These are phyloP conservation scores for Sebastes variabilis DNA, from an alignment of 2,797 vertebrate species.

Conservation along the genomic window DNA sequence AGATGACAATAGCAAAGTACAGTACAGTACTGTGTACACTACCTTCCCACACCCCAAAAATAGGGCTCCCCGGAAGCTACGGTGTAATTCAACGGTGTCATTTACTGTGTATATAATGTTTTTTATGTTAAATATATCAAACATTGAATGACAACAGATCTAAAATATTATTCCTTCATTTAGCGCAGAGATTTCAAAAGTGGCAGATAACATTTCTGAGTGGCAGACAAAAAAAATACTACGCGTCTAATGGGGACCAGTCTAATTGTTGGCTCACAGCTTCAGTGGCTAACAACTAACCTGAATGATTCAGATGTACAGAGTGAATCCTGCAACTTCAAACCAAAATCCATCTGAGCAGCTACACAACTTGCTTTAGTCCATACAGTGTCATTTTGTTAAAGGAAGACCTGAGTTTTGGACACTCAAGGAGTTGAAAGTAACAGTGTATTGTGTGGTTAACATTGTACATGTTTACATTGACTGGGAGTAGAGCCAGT, in stretches of 20 bases:
- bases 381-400: background rate
- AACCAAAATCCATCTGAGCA: background rate
- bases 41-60: fast-evolving
- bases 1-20: no score
- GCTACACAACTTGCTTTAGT: background rate
- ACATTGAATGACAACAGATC: no score
- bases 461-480: background rate
- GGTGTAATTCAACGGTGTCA: no score
- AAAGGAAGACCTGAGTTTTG: no score
- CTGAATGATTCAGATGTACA: background rate
- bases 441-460: background rate
- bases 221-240: no score
- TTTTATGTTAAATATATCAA: no score
- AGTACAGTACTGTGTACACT: no score
- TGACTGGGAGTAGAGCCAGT: background rate
- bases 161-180: no score
- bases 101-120: no score
- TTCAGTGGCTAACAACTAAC: background rate
- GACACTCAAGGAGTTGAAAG: background rate
- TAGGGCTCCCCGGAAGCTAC: no score
- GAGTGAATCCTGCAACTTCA: background rate
- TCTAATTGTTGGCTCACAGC: background rate
- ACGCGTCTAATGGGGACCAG: background rate
- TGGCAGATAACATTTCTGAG: no score
- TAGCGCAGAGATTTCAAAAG: no score